Evolutionary conservation across 2,888 invertebrate species (phyloP).

Genomic region (Petrophora chlorosata): DNA sequence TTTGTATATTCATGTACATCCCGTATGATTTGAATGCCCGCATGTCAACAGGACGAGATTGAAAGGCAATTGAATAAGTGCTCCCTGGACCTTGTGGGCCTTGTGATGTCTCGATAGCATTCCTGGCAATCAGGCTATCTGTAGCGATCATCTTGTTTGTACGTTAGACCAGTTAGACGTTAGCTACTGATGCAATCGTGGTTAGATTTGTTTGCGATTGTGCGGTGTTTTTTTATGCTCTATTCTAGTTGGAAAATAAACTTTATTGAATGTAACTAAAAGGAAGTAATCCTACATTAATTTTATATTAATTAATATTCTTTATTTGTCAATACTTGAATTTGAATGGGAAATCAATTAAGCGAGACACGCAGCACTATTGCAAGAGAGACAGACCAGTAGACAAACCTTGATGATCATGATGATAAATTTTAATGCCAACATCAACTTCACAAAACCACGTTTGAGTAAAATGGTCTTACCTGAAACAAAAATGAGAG

Average conservation of each 20-base stretch:
- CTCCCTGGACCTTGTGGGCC: constrained; percentile 36
- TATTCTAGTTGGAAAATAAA: not conserved
- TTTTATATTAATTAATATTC: too few species aligned
- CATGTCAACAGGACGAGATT: constrained; percentile 47
- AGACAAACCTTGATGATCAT: too few species aligned
- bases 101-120: constrained; percentile 38
- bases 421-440: not conserved
- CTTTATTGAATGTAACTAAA: too few species aligned
- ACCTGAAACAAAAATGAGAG: constrained; percentile 14
- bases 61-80: constrained; percentile 55
- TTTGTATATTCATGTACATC: constrained; percentile 55
- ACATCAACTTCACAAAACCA: too few species aligned
- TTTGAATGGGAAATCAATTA: too few species aligned
- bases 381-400: too few species aligned
- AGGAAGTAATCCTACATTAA: too few species aligned
- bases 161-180: not conserved
- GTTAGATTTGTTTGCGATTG: not conserved
- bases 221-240: not conserved
- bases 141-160: constrained; percentile 20
- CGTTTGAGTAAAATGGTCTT: constrained; percentile 1
- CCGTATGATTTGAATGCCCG: constrained; percentile 57
- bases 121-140: constrained; percentile 35
- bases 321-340: too few species aligned
- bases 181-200: not conserved
- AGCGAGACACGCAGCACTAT: too few species aligned